Evolutionary conservation across 2,888 invertebrate species (phyloP).

Genomic region (Macropis europaea): DNA sequence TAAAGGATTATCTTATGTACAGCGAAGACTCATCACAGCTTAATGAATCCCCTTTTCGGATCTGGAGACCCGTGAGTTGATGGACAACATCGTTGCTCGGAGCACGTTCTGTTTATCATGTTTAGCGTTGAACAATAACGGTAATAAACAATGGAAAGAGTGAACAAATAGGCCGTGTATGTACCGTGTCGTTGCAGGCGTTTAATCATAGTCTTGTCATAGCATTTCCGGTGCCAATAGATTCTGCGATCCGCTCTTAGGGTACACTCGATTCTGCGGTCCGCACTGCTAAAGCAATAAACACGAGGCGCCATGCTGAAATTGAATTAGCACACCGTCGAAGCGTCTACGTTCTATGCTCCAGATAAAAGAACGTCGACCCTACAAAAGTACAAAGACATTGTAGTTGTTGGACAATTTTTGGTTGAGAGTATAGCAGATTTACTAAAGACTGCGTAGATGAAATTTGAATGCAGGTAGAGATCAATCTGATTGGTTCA

Average conservation of each 20-base stretch:
- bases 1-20: too few relatives aligned
- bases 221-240: slow-evolving; percentile 16
- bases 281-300: slow-evolving; percentile 19
- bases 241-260: slow-evolving; percentile 2
- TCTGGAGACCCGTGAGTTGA: too few relatives aligned
- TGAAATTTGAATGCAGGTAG: too few relatives aligned
- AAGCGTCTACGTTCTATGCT: background rate
- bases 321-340: slow-evolving; percentile 33
- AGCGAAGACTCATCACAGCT: too few relatives aligned
- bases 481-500: too few relatives aligned
- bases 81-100: too few relatives aligned
- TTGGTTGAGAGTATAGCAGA: too few relatives aligned
- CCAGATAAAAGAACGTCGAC: background rate
- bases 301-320: slow-evolving; percentile 17
- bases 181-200: background rate
- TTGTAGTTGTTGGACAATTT: too few relatives aligned
- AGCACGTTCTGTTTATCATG: background rate
- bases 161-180: background rate
- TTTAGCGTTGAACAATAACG: background rate
- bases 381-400: background rate
- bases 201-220: slow-evolving; percentile 21
- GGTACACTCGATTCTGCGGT: slow-evolving; percentile 23
- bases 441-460: too few relatives aligned
- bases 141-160: background rate
- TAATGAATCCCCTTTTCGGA: too few relatives aligned